Conservation (phyloP, 2,888 invertebrate genomes). For the Coenonympha arcania region DNA sequence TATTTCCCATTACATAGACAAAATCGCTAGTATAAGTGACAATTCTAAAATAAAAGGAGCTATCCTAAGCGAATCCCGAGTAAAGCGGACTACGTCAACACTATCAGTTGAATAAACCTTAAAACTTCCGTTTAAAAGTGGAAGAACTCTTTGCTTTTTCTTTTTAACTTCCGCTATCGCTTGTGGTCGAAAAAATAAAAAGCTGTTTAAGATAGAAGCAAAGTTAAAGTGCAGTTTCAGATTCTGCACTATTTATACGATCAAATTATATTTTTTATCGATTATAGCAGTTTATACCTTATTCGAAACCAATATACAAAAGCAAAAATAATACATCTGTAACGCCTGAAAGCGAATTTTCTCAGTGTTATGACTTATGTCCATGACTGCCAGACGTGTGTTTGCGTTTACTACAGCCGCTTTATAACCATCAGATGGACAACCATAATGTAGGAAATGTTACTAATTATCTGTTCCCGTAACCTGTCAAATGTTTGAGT, state of each 20-base stretch:
- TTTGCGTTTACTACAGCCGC: no score
- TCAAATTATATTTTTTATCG: not conserved
- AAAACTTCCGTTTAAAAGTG: slow-evolving; percentile 6
- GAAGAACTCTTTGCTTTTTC: slow-evolving; percentile 26
- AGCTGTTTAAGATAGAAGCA: slow-evolving; percentile 46
- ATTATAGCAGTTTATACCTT: not conserved
- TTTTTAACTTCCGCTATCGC: slow-evolving; percentile 57
- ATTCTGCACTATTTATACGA: not conserved
- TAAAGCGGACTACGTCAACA: slow-evolving; percentile 8
- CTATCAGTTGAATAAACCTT: slow-evolving; percentile 11
- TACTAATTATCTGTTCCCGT: no score
- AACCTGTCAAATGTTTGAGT: no score
- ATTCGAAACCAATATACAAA: no score
- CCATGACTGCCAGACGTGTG: no score
- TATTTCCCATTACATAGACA: no score
- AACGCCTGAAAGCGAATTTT: no score
- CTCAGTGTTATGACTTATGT: no score
- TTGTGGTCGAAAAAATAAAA: slow-evolving; percentile 59
- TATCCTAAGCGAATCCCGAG: not conserved
- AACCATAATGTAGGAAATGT: no score
- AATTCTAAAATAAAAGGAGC: not conserved
- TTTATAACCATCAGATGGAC: no score
- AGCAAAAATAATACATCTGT: no score
- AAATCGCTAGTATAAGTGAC: not conserved
- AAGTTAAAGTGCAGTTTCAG: slow-evolving; percentile 36